Evolutionary conservation across 2,888 invertebrate species (phyloP).

Genomic region (Brenthis hecate): DNA sequence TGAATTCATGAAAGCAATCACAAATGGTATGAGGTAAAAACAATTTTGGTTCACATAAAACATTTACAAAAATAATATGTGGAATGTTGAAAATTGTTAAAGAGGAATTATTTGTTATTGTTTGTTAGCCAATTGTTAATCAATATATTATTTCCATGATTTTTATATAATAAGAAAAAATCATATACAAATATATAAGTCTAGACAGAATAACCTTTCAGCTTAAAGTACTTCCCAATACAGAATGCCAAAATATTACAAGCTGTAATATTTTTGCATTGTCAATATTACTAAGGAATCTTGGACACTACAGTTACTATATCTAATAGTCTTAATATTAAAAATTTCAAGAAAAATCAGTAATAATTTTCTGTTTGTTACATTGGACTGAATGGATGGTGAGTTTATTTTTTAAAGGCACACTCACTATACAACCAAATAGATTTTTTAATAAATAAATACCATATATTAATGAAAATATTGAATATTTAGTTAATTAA

Average conservation of each 20-base stretch:
- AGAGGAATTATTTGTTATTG: slow-evolving; percentile 29
- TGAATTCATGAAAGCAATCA: slow-evolving; percentile 36
- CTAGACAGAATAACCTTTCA: background rate
- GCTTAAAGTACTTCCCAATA: slow-evolving; percentile 1
- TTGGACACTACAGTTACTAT: slow-evolving; percentile 41
- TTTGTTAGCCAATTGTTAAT: slow-evolving; percentile 36
- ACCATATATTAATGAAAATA: slow-evolving; percentile 12
- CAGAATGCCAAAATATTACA: slow-evolving; percentile 33
- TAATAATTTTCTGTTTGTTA: slow-evolving; percentile 38
- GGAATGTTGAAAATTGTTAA: slow-evolving; percentile 64
- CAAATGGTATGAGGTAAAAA: slow-evolving; percentile 28
- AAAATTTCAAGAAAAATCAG: slow-evolving; percentile 48
- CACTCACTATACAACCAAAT: slow-evolving; percentile 53
- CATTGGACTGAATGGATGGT: slow-evolving; percentile 67
- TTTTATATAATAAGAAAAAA: slow-evolving; percentile 11
- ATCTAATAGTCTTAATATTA: slow-evolving; percentile 41
- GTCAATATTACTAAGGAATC: slow-evolving; percentile 33
- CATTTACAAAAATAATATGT: slow-evolving; percentile 61
- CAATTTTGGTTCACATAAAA: slow-evolving; percentile 47
- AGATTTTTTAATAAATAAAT: slow-evolving; percentile 47
- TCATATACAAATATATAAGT: background rate
- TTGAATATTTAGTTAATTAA: slow-evolving; percentile 24
- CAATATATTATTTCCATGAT: slow-evolving; percentile 18
- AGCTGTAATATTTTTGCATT: slow-evolving; percentile 36
- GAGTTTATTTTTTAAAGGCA: slow-evolving; percentile 66